Conservation (phyloP, 2,888 invertebrate species). For the Neoaliturus tenellus region DNA sequence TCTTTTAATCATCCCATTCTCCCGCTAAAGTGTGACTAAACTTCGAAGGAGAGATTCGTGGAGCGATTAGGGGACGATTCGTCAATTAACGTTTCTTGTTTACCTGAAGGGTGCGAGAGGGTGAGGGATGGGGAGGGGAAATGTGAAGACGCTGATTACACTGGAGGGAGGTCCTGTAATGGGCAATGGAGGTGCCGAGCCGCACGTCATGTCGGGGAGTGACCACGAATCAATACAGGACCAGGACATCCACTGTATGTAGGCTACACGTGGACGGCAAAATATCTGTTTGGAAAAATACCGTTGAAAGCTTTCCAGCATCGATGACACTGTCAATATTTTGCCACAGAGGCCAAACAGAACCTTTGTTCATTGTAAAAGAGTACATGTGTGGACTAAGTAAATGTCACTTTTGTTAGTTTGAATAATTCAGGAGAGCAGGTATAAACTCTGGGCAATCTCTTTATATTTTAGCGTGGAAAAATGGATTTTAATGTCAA, state of each 20-base stretch:
- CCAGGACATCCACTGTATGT: background rate
- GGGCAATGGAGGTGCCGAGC: background rate
- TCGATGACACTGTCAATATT: too few species aligned
- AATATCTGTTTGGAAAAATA: too few species aligned
- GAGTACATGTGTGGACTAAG: too few species aligned
- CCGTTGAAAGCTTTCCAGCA: too few species aligned
- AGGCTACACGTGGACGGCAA: background rate
- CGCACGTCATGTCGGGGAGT: background rate
- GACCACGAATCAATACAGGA: background rate
- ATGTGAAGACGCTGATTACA: background rate
- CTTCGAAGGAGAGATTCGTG: background rate
- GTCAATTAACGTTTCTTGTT: background rate
- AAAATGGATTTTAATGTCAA: too few species aligned
- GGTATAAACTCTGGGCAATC: too few species aligned
- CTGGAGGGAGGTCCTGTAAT: background rate
- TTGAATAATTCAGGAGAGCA: too few species aligned
- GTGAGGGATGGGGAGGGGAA: background rate
- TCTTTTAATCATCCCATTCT: too few species aligned
- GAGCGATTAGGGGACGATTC: background rate
- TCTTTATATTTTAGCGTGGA: too few species aligned
- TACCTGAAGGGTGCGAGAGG: background rate
- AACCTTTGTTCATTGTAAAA: too few species aligned
- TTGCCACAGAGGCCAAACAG: too few species aligned
- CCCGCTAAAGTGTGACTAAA: background rate
- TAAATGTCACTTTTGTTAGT: too few species aligned